These are phyloP conservation scores for Limnephilus auricula DNA, from an alignment of 2,888 invertebrate genomes.

Conservation along the genomic window DNA sequence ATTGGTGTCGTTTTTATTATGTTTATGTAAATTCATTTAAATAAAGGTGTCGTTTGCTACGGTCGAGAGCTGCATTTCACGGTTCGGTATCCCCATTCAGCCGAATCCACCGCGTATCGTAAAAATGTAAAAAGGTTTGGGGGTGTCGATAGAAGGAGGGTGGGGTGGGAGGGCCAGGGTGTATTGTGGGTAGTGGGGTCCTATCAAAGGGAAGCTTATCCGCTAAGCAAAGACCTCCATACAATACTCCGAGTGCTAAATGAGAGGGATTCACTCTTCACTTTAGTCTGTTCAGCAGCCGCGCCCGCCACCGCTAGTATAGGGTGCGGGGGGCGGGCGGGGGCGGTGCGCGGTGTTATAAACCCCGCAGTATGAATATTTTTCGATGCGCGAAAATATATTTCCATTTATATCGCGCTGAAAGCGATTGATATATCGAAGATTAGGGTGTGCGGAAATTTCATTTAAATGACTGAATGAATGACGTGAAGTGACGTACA, in stretches of 20 bases:
- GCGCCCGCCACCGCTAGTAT: background rate
- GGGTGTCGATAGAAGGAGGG: conserved; percentile 32
- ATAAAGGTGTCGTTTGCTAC: conserved; percentile 6
- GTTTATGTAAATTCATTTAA: background rate
- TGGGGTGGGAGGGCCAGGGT: background rate
- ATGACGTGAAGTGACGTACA: conserved; percentile 47
- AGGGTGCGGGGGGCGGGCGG: too few species aligned
- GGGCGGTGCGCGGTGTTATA: conserved; percentile 14
- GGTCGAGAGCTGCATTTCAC: conserved; percentile 32
- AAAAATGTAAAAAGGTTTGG: conserved; percentile 52
- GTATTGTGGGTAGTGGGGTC: conserved; percentile 48
- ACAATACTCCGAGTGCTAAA: conserved; percentile 62
- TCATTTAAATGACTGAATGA: conserved; percentile 46
- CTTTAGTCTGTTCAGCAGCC: conserved; percentile 39
- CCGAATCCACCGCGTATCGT: conserved; percentile 35
- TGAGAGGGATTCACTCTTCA: conserved; percentile 62
- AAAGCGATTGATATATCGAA: conserved; percentile 49
- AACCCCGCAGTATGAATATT: conserved; percentile 50
- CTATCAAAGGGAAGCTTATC: conserved; percentile 65
- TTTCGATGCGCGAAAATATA: conserved; percentile 40
- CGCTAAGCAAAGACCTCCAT: conserved; percentile 63
- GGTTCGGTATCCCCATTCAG: conserved; percentile 3
- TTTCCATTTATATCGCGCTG: conserved; percentile 47
- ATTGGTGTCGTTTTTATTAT: background rate
- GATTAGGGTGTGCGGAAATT: conserved; percentile 42